Evolutionary conservation across 2,113 vertebrate species (phyloP).

Genomic region (Beaufortia kweichowensis): DNA sequence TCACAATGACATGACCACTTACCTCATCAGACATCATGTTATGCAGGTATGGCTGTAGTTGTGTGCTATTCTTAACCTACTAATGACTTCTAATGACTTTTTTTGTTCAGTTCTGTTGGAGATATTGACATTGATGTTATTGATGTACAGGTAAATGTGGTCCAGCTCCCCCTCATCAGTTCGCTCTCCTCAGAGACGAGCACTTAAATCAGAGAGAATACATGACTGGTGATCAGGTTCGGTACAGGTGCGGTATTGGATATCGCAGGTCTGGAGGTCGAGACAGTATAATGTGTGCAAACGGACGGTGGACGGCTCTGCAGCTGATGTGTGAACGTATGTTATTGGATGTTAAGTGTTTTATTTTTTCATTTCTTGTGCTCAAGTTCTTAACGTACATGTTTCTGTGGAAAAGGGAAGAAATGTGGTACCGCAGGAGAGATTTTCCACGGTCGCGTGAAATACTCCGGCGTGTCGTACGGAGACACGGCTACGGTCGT

Average conservation of each 20-base stretch:
- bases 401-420: constrained; percentile 48
- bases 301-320: constrained; percentile 26
- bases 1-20: too few relatives aligned
- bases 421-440: constrained; percentile 70
- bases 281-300: background rate
- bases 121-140: background rate
- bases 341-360: background rate
- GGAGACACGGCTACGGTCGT: constrained; percentile 64
- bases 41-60: too few relatives aligned
- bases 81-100: too few relatives aligned
- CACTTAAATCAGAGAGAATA: background rate
- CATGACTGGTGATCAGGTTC: background rate
- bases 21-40: too few relatives aligned
- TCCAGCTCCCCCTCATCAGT: background rate
- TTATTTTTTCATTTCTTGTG: background rate
- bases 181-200: background rate
- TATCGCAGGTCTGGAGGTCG: background rate
- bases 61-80: too few relatives aligned
- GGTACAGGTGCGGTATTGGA: constrained; percentile 31
- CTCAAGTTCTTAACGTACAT: background rate
- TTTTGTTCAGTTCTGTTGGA: too few relatives aligned
- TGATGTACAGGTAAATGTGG: constrained; percentile 42
- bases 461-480: constrained; percentile 65
- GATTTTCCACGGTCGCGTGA: constrained; percentile 60
- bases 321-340: constrained; percentile 42